Percentiles rank a stretch among this genome's conserved stretches.
phyloP scores from a whole-genome alignment of 92 coral and sea anemone genomes.

The Heteractis magnifica region DNA sequence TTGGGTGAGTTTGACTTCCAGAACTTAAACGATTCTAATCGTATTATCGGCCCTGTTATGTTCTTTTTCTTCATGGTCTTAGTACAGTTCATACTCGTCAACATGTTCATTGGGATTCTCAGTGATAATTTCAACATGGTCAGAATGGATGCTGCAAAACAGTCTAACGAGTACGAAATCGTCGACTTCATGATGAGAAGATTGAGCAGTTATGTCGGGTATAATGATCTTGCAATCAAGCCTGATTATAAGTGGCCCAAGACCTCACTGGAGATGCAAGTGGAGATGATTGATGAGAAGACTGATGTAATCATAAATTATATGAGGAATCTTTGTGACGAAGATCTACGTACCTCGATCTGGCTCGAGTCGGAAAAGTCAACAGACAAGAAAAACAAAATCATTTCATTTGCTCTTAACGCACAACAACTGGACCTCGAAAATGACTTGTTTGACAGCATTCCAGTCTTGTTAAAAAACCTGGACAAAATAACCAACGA shows the following conservation, averaged over 20 bases:
- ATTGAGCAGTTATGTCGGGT: constrained; percentile 65
- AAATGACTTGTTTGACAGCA: constrained; percentile 82
- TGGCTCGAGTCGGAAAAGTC: constrained; percentile 73
- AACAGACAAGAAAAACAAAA: constrained; percentile 60
- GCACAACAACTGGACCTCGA: constrained; percentile 62
- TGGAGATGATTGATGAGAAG: constrained; percentile 71
- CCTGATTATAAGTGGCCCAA: constrained; percentile 86
- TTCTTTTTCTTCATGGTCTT: constrained; percentile 79
- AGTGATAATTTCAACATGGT: constrained; percentile 74
- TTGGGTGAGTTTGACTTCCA: constrained; percentile 76
- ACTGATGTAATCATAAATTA: constrained; percentile 70
- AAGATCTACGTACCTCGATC: constrained; percentile 72
- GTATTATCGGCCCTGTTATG: constrained; percentile 65
- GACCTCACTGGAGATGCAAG: constrained; percentile 61
- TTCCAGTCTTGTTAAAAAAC: constrained; percentile 59
- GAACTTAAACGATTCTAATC: constrained; percentile 56
- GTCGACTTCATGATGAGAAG: constrained; percentile 78
- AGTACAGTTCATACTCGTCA: constrained; percentile 77
- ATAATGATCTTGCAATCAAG: constrained; percentile 63
- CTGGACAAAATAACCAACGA: constrained; percentile 56
- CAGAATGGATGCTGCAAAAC: constrained; percentile 69
- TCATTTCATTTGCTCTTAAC: constrained; percentile 59
- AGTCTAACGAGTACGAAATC: constrained; percentile 89
- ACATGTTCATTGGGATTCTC: constrained; percentile 89
- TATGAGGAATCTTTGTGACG: constrained; percentile 82